Percentiles rank a stretch among this genome's conserved stretches.
Evolutionary conservation across 2,113 vertebrate genomes (phyloP).

Genomic region (Cavia porcellus): DNA sequence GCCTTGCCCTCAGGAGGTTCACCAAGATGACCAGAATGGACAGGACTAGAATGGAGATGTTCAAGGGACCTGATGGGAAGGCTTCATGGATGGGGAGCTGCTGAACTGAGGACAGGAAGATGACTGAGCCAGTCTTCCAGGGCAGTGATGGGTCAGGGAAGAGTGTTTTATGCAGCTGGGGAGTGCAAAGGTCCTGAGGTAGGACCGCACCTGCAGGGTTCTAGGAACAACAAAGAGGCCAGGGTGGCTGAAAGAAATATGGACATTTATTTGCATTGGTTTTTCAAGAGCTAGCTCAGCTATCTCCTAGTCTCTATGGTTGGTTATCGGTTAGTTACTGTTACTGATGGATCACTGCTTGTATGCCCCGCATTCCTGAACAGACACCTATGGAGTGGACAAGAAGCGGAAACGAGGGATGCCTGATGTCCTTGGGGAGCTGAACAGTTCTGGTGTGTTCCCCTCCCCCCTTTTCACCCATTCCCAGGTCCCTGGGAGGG

Average conservation of each 20-base stretch:
- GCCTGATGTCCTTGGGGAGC: conserved; percentile 83
- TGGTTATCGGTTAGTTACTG: not conserved
- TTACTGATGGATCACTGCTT: not conserved
- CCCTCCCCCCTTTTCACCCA: not conserved
- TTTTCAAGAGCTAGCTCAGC: not conserved
- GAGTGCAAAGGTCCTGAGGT: conserved; percentile 33
- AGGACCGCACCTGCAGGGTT: not conserved
- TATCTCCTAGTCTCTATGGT: not conserved
- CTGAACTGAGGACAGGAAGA: not conserved
- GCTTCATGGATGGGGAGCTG: not conserved
- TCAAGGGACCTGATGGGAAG: not conserved
- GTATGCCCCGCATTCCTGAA: not conserved
- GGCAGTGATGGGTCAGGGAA: not conserved
- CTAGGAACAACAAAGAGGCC: not conserved
- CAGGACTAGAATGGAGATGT: not conserved
- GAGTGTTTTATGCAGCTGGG: conserved; percentile 3
- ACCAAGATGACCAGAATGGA: not conserved
- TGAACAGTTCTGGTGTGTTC: conserved; percentile 83
- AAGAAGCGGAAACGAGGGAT: conserved; percentile 86
- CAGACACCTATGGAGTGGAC: conserved; percentile 85
- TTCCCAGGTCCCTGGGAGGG: not conserved
- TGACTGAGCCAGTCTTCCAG: not conserved
- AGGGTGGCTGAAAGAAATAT: not conserved
- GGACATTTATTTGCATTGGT: not conserved
- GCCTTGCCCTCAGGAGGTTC: not conserved